phyloP scores from a whole-genome alignment of 2,797 vertebrate genomes.

The Coregonus suidteri region DNA sequence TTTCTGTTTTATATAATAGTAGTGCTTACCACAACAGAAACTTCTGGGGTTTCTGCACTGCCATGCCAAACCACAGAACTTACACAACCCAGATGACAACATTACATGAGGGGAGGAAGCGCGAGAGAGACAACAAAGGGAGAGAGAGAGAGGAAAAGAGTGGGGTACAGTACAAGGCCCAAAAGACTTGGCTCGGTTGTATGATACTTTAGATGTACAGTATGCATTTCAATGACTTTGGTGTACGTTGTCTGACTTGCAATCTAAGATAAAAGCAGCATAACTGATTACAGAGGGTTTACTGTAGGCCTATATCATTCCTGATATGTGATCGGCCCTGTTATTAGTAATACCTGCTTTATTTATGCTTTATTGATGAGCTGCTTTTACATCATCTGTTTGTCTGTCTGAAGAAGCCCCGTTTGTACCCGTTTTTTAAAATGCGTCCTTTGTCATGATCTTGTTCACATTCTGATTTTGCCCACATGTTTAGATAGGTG shows the following conservation, averaged over 20 bases:
- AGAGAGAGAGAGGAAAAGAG: conserved; percentile 36
- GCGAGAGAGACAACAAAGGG: conserved; percentile 34
- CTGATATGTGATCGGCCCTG: not conserved
- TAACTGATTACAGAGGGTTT: not conserved
- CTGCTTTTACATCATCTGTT: not conserved
- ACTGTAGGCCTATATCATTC: not conserved
- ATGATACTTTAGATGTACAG: not conserved
- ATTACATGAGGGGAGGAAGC: conserved; percentile 23
- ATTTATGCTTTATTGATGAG: not conserved
- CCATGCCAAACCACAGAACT: conserved; percentile 70
- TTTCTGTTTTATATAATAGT: conserved; percentile 31
- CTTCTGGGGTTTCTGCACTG: conserved; percentile 54
- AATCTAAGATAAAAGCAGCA: not conserved
- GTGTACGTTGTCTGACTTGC: not conserved
- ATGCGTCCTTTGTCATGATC: too few species aligned
- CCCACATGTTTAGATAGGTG: too few species aligned
- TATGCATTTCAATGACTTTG: not conserved
- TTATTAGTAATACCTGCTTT: not conserved
- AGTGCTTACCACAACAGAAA: conserved; percentile 67
- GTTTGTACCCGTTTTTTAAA: too few species aligned
- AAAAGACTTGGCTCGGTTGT: not conserved
- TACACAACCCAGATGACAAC: conserved; percentile 60
- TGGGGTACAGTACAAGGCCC: conserved; percentile 6
- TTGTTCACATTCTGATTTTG: too few species aligned
- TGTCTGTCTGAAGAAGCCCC: not conserved